Conservation (phyloP, 2,797 vertebrate species). For the Ara ararauna region DNA sequence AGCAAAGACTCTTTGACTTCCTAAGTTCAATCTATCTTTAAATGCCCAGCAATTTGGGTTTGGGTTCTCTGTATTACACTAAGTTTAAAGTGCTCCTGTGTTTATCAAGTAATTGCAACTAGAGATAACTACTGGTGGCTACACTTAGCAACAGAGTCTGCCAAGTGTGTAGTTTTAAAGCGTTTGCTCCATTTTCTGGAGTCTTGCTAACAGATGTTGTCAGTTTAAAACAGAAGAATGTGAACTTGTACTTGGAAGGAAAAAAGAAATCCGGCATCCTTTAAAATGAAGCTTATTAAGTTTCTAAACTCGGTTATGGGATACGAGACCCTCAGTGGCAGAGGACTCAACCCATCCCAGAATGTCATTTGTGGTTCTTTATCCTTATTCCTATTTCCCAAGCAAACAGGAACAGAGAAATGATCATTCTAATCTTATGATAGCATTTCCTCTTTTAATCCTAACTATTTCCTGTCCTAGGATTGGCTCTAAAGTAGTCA, state of each 20-base stretch:
- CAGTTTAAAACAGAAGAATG: not conserved
- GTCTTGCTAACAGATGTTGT: not conserved
- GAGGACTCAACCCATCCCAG: not conserved
- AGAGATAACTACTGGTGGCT: not conserved
- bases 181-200: not conserved
- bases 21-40: not conserved
- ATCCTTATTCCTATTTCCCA: not conserved
- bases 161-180: not conserved
- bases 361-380: not conserved
- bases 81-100: not conserved
- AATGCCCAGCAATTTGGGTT: not conserved
- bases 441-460: not conserved
- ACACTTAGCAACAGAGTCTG: not conserved
- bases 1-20: not conserved
- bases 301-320: not conserved
- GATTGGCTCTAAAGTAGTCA: not conserved
- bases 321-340: not conserved
- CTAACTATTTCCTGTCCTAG: not conserved
- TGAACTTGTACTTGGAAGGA: accelerated
- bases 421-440: not conserved
- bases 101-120: not conserved
- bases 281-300: not conserved
- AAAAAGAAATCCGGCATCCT: not conserved
- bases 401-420: not conserved
- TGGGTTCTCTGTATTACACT: not conserved